These are phyloP conservation scores for Myotis lucifugus DNA, from an alignment of 2,113 vertebrate species.

Conservation along the genomic window DNA sequence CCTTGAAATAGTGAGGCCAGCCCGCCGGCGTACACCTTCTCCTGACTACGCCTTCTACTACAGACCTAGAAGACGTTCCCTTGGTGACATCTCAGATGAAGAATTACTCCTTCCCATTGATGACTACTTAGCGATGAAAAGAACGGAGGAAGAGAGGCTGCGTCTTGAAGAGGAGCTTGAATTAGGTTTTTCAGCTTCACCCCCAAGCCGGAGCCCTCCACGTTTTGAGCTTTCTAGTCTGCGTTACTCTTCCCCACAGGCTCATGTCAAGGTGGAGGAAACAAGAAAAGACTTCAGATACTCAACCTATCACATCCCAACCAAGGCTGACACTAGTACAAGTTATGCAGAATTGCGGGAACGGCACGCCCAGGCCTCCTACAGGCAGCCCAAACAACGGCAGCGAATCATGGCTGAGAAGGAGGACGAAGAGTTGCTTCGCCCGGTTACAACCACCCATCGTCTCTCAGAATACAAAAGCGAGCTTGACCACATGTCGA, in stretches of 20 bases:
- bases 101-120: slow-evolving; percentile 95
- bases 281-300: slow-evolving; percentile 88
- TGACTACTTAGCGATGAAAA: slow-evolving; percentile 97
- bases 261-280: slow-evolving; percentile 86
- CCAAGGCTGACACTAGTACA: slow-evolving; percentile 91
- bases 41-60: slow-evolving; percentile 92
- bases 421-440: slow-evolving; percentile 95
- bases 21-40: slow-evolving; percentile 91
- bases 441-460: slow-evolving; percentile 88
- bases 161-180: slow-evolving; percentile 95
- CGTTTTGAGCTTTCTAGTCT: slow-evolving; percentile 94
- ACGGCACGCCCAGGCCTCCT: slow-evolving; percentile 91
- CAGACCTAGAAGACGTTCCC: slow-evolving; percentile 92
- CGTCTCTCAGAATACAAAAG: slow-evolving; percentile 92
- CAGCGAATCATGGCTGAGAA: slow-evolving; percentile 93
- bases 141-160: slow-evolving; percentile 95
- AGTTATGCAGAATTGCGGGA: slow-evolving; percentile 93
- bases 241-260: slow-evolving; percentile 88
- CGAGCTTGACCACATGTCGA: slow-evolving; percentile 92
- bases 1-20: slow-evolving; percentile 96
- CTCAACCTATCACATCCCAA: slow-evolving; percentile 93
- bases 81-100: slow-evolving; percentile 96
- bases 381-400: slow-evolving; percentile 90
- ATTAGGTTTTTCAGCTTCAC: slow-evolving; percentile 95
- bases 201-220: slow-evolving; percentile 94